Base-by-base conservation (phyloP, 2,888 invertebrate species). In the Sarcophaga subvicina region DNA sequence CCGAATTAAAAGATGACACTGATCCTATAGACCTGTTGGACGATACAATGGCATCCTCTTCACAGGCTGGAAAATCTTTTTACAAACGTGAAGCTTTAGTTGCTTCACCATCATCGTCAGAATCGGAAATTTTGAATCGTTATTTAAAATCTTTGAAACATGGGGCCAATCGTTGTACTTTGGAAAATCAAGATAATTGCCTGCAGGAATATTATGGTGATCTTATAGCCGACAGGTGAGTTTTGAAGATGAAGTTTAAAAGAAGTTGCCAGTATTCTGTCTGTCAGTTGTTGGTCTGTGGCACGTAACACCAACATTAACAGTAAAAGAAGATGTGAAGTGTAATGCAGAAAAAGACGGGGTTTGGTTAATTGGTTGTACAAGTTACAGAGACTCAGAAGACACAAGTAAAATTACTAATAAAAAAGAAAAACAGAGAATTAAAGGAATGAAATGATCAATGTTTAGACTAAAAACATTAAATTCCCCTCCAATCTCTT, bases 171-270 rank as follows among this genome's bases (percentile, higher is more conserved):
- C 89, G 88, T 47, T 92, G 92, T 87, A 89, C 89, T 87, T 79
- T 89, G 72, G 87, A 86, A 82, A 89, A 83, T 78, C 87, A 87
- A 85, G 90, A 81, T 77, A 89, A 90, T 88, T 92, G 93, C 90
- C 89, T 89, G 49, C 85, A 90, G 88, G 90, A 91, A 71, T 90
- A 90, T 89, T 90, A 89, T 88, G 90, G 90, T 72, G 89, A 90
- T 77, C 83, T 91, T 85, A 76, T 90, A 81, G 90, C 90, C 49
- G 89, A 89, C 91, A 92, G 91, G 92, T 92, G 90, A 91, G 91
- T 82, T 66, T 22, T 17, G 6, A 37, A 37, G 17, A 37, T 25
- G 14, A 45, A 11, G 62, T 37, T 47, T 67, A 47, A 49, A 63
- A 64, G 37, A 37, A 37, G 37, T 37, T 25, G 14, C 27, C 12